phyloP scores from a whole-genome alignment of 2,888 invertebrate genomes.

The Pachycephus smyrnensis region DNA sequence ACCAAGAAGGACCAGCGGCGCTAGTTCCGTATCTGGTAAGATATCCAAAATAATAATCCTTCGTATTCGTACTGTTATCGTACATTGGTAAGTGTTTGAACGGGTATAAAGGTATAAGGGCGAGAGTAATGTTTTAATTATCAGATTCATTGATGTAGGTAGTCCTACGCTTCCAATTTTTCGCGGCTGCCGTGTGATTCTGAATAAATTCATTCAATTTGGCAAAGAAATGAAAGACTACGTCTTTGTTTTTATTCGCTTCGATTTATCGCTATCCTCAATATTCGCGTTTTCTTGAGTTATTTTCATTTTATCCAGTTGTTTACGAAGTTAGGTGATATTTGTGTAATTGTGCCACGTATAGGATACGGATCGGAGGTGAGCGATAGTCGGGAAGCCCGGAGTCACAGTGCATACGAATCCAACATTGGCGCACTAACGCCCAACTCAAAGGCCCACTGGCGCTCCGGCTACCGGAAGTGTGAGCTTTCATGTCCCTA shows the following conservation, averaged over 20 bases:
- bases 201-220: no score
- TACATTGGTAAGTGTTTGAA: background rate
- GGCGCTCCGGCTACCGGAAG: conserved; percentile 76
- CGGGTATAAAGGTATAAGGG: background rate
- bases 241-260: background rate
- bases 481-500: conserved; percentile 65
- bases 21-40: conserved; percentile 82
- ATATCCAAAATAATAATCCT: background rate
- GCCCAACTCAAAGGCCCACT: conserved; percentile 66
- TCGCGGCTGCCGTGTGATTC: no score
- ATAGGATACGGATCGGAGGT: conserved; percentile 82
- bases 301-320: background rate
- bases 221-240: background rate
- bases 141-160: background rate
- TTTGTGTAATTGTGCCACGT: conserved; percentile 22
- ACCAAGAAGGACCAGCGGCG: conserved; percentile 82
- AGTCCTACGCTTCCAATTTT: no score
- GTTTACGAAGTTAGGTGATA: background rate
- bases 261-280: background rate
- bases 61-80: background rate
- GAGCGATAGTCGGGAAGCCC: conserved; percentile 74
- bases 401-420: conserved; percentile 71
- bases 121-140: background rate
- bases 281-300: background rate
- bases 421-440: conserved; percentile 67